Conservation (phyloP, 2,797 vertebrate species). For the Oryzias dopingdopingensis region DNA sequence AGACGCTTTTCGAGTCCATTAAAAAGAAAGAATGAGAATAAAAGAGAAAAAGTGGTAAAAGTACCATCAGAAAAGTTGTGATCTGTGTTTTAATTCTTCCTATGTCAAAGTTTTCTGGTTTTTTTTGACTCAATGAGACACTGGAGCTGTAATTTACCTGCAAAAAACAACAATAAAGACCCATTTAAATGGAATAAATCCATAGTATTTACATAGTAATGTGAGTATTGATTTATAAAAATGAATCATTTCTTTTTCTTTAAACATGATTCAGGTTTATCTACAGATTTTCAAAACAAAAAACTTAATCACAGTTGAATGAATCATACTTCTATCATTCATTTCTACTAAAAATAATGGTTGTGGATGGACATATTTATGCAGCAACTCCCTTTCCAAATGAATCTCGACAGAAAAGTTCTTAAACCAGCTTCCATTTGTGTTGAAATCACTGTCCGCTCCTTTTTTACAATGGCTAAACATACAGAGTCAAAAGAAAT, state of each 20-base stretch:
- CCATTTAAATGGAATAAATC: constrained; percentile 82
- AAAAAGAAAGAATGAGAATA: constrained; percentile 66
- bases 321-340: constrained; percentile 75
- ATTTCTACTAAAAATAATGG: constrained; percentile 78
- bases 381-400: constrained; percentile 74
- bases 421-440: constrained; percentile 50
- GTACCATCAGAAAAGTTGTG: constrained; percentile 74
- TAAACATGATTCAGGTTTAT: constrained; percentile 79
- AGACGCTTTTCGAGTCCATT: constrained; percentile 75
- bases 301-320: constrained; percentile 77
- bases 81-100: constrained; percentile 62
- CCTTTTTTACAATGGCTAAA: constrained; percentile 53
- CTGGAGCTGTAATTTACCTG: constrained; percentile 77
- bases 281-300: constrained; percentile 77
- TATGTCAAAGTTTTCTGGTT: constrained; percentile 54
- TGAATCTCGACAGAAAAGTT: constrained; percentile 59
- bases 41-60: constrained; percentile 72
- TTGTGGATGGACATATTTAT: constrained; percentile 80
- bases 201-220: constrained; percentile 81
- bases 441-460: constrained; percentile 56
- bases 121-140: constrained; percentile 71
- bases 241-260: constrained; percentile 76
- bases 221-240: constrained; percentile 81
- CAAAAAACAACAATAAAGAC: constrained; percentile 82
- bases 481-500: constrained; percentile 52